Evolutionary conservation across 2,888 invertebrate genomes (phyloP).

Genomic region (Gastracanthus pulcherrimus): DNA sequence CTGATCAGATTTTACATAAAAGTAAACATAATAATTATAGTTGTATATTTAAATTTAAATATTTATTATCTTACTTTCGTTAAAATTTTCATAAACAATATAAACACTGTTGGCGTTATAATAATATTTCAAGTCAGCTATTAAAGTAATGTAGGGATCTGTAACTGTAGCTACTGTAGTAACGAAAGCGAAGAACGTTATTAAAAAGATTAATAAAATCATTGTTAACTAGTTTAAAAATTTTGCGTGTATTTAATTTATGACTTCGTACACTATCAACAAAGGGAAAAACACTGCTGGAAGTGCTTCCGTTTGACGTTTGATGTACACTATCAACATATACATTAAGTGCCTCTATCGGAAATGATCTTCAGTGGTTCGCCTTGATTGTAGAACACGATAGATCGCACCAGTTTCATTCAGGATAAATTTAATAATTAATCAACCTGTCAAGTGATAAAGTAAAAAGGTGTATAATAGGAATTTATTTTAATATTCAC

Average conservation of each 20-base stretch:
- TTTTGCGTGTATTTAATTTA: neutral
- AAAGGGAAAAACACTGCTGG: neutral
- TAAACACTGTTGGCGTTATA: conserved; percentile 41
- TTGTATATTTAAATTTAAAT: neutral
- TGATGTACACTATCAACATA: neutral
- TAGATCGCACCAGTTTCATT: conserved; percentile 2
- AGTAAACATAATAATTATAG: neutral
- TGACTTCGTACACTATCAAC: neutral
- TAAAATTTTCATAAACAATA: conserved; percentile 7
- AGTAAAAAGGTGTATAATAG: neutral
- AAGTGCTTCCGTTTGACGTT: neutral
- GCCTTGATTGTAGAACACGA: neutral
- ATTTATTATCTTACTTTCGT: conserved; percentile 32
- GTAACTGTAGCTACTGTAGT: neutral
- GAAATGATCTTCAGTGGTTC: neutral
- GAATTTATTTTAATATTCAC: neutral
- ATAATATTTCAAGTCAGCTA: conserved; percentile 29
- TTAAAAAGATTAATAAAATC: neutral
- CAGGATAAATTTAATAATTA: conserved; percentile 15
- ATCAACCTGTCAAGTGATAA: neutral
- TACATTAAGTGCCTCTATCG: conserved; percentile 34
- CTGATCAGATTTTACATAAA: neutral
- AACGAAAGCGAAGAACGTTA: neutral
- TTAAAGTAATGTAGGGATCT: neutral
- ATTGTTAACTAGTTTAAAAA: neutral